Evolutionary conservation across 2,113 vertebrate genomes (phyloP), one percentile per base, ranked within the genome.

Genomic region (Bostrychus sinensis): DNA sequence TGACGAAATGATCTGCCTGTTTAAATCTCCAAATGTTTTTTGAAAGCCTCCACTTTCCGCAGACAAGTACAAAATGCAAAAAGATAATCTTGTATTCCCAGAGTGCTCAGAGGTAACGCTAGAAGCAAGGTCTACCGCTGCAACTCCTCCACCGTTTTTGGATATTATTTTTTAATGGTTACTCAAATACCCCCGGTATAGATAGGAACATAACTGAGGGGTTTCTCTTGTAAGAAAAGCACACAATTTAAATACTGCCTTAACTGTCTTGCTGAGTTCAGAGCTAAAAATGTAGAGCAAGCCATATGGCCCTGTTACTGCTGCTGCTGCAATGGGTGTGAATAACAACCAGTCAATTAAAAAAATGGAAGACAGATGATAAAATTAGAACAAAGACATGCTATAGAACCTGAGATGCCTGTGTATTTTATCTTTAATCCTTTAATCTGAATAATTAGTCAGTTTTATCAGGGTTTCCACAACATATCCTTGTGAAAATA

Each of bases 341-440:
- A 78, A 65, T 37, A 56, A 30, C 73, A 75, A 62, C 58, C 57
- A 78, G 78, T 67, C 72, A 75, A 78, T 81, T 61, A 80, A 72
- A 64, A 30, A 22, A 32, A 65, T 65, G 41, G 56, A 57, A 36
- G 54, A 12, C 22, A 17, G 34, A 56, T 11, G 45, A 25, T 61
- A 37, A 46, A 22, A 36, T 23, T 59, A 67, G 55, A 66, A 32
- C 53, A 57, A 72, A 50, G 36, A 7, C 68, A 65, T 46, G 56
- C 56, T 42, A 16, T 39, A 4, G 14, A 11, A 39, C 7, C 2
- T 34, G 11, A 10, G 11, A 10, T 34, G 32, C 7, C 11, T 7
- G 32, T 10, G 7, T 34, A 8, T 34, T 10, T 10, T 34, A 10
- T 34, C 32, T 34, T 34, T 8, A 34, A 10, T 8, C 32, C n/a